Evolutionary conservation across 2,113 vertebrate genomes (phyloP), one percentile per base, ranked within the genome.

Genomic region (Etheostoma spectabile): DNA sequence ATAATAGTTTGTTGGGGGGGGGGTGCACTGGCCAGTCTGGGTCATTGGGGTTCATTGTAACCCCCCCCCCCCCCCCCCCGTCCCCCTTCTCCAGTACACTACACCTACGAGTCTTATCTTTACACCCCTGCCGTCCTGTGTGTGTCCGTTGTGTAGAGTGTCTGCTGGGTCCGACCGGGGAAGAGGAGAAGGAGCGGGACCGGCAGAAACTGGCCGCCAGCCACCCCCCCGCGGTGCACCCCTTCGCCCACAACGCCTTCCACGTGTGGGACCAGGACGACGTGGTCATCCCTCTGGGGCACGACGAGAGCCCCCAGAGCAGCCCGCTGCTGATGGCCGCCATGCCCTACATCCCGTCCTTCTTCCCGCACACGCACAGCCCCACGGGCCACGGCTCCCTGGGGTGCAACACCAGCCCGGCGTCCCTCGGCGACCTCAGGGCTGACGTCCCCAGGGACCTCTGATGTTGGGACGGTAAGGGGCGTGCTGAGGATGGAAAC

Each of bases 201-300:
- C 51, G 53, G 2, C 76, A 83, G 13, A 14, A 1, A 42, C 13
- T 70, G 65, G 62, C 74, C n/a, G 60, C 86, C 56, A 86, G 78
- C 24, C 89, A 92, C 42, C 83, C 87, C 2, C 88, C 91, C 0
- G 15, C 73, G 0, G 46, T 48, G 0, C 88, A 94, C 42, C 87
- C 92, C 0, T 90, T 94, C 8, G 72, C 93, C 57, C 94, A 94
- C 88, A 96, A 96, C 16, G 92, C 95, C 80, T 96, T 95, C 89
- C 94, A 95, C 12, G 92, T 96, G 78, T 95, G 95, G 95, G 94
- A 96, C 88, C 92, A 93, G 89, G 94, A 95, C 2, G 94, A 94
- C 8, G 93, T 95, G 56, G 85, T 94, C 61, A 90, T 95, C 80
- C 61, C 94, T 2, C 69, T 95, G 63, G 79, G 91, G 3, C 69